Base-by-base conservation (phyloP, 1,140 invertebrate genomes). In the Eueides isabella region DNA sequence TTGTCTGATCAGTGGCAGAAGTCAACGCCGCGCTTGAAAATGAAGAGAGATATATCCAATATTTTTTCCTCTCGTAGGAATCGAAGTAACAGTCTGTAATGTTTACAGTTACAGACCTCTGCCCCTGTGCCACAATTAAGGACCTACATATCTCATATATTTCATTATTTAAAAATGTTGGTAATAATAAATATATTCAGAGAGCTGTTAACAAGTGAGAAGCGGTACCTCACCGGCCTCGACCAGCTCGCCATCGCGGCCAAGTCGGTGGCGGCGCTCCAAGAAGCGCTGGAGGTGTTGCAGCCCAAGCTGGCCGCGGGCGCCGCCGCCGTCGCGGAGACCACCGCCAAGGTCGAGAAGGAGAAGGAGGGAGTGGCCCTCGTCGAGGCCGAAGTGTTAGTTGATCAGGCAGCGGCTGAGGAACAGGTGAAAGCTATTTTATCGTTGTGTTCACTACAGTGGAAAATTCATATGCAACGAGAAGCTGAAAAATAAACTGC, bases 241-340 rank as follows among this genome's bases (percentile, higher is more conserved):
- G 96, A 97, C 78, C 97, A 98, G 88, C 92, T 99, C 35, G 97
- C 97, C 31, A 95, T 96, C 84, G 97, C 98, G 41, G 96, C 97
- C 2, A 95, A 95, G 68, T 96, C 98, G 88, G 97, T 99, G 6
- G 95, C 95, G 9, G 95, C 96, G 14, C 97, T 99, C 95, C 97
- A 99, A 93, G 94, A 96, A 72, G 97, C 97, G 74, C 90, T 99
- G 66, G 96, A 96, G 84, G 95, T 96, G 7, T 88, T 99, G 23
- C 97, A 99, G 86, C 99, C 99, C 0, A 95, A 98, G 80, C 89
- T 99, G 44, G 96, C 98, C 2, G 95, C 96, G 70, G 98, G 98
- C 0, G 97, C 98, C 0, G 95, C 95, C 29, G 96, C 98, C 48
- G 98, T 98, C 0, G 96, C 96, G n/a, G 95, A 95, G 79, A 97